Evolutionary conservation across 2,888 invertebrate genomes (phyloP).

Genomic region (Lasius platythorax): DNA sequence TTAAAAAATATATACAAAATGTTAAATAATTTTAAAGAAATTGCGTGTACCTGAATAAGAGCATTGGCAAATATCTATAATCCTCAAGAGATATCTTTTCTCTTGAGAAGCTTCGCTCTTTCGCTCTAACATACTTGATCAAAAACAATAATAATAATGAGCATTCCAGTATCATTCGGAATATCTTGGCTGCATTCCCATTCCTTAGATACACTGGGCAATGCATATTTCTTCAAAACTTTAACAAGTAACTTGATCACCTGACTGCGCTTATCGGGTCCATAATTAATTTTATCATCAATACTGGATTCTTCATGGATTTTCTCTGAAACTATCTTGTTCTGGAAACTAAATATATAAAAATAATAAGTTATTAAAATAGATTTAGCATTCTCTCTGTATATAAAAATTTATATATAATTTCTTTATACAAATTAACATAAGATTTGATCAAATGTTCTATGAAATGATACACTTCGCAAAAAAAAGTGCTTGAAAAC

Average conservation of each 20-base stretch:
- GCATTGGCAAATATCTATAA: too few species aligned
- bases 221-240: constrained; percentile 84
- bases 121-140: too few species aligned
- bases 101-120: too few species aligned
- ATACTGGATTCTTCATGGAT: constrained; percentile 85
- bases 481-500: constrained; percentile 95
- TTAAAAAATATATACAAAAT: background rate
- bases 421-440: constrained; percentile 87
- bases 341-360: constrained; percentile 84
- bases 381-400: background rate
- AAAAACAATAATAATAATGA: constrained; percentile 75
- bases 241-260: constrained; percentile 82
- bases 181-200: constrained; percentile 78
- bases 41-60: too few species aligned
- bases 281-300: constrained; percentile 88
- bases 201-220: constrained; percentile 79
- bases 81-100: too few species aligned
- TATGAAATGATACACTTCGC: constrained; percentile 89
- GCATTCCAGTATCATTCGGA: constrained; percentile 72
- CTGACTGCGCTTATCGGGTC: constrained; percentile 86
- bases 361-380: constrained; percentile 30
- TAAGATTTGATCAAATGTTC: constrained; percentile 93
- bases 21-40: too few species aligned
- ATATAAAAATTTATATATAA: background rate
- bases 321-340: constrained; percentile 85